These are phyloP conservation scores for Sycophaga agraensis DNA, from an alignment of 1,140 invertebrate species.

Conservation along the genomic window DNA sequence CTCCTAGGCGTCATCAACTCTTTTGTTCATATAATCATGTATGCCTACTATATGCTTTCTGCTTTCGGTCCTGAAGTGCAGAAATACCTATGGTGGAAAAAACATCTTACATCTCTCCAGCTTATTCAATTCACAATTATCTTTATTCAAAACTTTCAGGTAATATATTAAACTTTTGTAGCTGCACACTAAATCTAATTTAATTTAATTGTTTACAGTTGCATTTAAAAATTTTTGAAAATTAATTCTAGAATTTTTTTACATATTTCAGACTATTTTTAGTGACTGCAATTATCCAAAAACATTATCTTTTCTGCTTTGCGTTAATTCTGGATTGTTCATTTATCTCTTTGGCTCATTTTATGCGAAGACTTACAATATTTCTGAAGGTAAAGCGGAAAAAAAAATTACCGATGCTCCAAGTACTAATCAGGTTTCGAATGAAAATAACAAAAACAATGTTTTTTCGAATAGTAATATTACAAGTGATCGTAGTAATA, in stretches of 20 bases:
- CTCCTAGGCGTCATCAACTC: slow-evolving; percentile 84
- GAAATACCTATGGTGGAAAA: slow-evolving; percentile 92
- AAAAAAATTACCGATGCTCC: background rate
- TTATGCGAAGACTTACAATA: slow-evolving; percentile 71
- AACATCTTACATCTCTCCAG: slow-evolving; percentile 82
- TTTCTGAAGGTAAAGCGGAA: slow-evolving; percentile 33
- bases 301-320: slow-evolving; percentile 67
- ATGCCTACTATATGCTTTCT: slow-evolving; percentile 79
- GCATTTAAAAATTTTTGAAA: too few species aligned
- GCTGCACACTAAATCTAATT: too few species aligned
- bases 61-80: slow-evolving; percentile 79
- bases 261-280: slow-evolving; percentile 38
- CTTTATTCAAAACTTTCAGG: slow-evolving; percentile 70
- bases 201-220: too few species aligned
- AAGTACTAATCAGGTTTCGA: too few species aligned
- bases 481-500: background rate
- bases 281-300: slow-evolving; percentile 69
- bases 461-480: background rate
- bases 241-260: background rate
- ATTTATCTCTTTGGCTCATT: slow-evolving; percentile 84
- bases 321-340: slow-evolving; percentile 76
- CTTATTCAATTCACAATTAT: slow-evolving; percentile 83
- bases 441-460: slow-evolving; percentile 4
- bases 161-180: slow-evolving; percentile 30
- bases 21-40: slow-evolving; percentile 84